Percentiles rank a stretch among this genome's conserved stretches.
phyloP scores from a whole-genome alignment of 2,113 vertebrate species.

The Calcarius ornatus region DNA sequence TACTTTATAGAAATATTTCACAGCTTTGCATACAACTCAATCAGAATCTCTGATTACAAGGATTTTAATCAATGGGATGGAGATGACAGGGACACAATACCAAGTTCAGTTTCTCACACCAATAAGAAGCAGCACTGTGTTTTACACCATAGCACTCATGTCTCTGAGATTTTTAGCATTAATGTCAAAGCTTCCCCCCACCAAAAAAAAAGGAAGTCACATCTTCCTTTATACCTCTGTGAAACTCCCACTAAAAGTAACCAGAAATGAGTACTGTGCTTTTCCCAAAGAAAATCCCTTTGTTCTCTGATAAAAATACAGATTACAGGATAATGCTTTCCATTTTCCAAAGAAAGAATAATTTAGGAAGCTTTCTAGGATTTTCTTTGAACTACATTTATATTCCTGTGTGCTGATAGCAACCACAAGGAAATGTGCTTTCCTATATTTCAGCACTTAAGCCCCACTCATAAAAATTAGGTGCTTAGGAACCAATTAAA shows the following conservation, averaged over 20 bases:
- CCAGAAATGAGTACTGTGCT: background rate
- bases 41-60: background rate
- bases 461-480: constrained; percentile 29
- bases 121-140: background rate
- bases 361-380: background rate
- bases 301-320: background rate
- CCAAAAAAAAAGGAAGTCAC: background rate
- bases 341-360: background rate
- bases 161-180: background rate
- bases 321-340: background rate
- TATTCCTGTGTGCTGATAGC: background rate
- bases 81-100: background rate
- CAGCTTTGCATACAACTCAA: background rate
- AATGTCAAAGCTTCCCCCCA: background rate
- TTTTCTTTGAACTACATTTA: constrained; percentile 4
- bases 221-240: background rate
- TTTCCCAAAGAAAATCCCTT: background rate
- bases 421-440: constrained; percentile 2
- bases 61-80: background rate
- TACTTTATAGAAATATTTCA: background rate
- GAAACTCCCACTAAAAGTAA: background rate
- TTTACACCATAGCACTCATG: background rate
- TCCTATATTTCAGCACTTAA: background rate
- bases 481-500: constrained; percentile 67
- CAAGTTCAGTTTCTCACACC: background rate